Conservation (phyloP, 2,113 vertebrate species). For the Microcebus griseorufus region DNA sequence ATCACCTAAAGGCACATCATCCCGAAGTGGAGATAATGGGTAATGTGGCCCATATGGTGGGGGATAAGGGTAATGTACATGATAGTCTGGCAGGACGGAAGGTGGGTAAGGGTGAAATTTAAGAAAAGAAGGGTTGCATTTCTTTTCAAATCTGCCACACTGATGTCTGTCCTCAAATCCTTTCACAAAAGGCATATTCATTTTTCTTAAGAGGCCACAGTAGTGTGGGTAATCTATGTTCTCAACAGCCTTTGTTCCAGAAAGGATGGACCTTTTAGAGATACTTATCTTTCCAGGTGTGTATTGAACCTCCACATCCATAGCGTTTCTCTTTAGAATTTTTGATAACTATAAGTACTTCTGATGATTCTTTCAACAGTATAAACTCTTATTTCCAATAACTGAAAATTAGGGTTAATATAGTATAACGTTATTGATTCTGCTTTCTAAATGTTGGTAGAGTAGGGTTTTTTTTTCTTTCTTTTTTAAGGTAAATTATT, state of each 20-base stretch:
- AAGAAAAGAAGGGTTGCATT: constrained; percentile 68
- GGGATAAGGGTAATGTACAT: constrained; percentile 69
- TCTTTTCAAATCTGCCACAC: constrained; percentile 77
- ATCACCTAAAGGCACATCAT: constrained; percentile 79
- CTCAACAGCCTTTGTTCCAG: constrained; percentile 9
- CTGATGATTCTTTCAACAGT: not conserved
- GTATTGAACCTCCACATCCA: not conserved
- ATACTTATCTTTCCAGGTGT: constrained; percentile 45
- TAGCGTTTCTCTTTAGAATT: not conserved
- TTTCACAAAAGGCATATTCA: constrained; percentile 69
- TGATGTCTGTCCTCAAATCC: constrained; percentile 63
- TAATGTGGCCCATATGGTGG: not conserved
- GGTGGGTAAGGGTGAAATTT: constrained; percentile 71
- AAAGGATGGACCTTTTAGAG: not conserved
- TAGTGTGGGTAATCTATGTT: constrained; percentile 31
- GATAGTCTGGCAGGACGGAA: not conserved
- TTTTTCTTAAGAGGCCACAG: constrained; percentile 53
- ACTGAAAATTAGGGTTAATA: constrained; percentile 5
- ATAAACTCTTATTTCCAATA: constrained; percentile 37
- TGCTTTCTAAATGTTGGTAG: not conserved
- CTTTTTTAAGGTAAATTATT: not conserved
- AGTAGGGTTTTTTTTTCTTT: not conserved
- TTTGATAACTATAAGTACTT: not conserved
- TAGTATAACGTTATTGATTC: not conserved
- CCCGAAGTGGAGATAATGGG: constrained; percentile 78